A percentile compares a stretch with the other conserved stretches of the same genome.
Conservation (phyloP, 2,797 vertebrate species). For the Gambelia wislizenii region DNA sequence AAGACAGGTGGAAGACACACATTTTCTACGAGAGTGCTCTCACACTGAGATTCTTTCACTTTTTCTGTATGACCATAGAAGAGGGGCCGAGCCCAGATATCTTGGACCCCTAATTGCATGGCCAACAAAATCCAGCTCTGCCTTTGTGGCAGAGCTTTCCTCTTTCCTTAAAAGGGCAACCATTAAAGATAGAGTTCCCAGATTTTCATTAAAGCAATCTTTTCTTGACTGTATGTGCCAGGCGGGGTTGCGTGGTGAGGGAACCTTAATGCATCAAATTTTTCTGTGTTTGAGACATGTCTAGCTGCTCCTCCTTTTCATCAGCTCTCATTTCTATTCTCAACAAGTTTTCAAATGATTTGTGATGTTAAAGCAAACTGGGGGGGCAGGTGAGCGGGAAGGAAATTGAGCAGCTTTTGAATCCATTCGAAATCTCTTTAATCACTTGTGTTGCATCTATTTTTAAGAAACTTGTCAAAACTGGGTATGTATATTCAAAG, state of each 20-base stretch:
- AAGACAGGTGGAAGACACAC: too few species aligned
- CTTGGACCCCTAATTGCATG: not conserved
- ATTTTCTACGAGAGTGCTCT: too few species aligned
- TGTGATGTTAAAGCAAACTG: not conserved
- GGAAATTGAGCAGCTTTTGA: not conserved
- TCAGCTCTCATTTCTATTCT: not conserved
- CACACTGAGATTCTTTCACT: too few species aligned
- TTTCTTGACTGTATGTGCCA: not conserved
- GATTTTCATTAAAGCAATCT: not conserved
- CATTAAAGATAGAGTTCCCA: not conserved
- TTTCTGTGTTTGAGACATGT: not conserved
- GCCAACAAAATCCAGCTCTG: not conserved
- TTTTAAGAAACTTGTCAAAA: slow-evolving; percentile 22
- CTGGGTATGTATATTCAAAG: slow-evolving; percentile 10
- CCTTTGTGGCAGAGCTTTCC: not conserved
- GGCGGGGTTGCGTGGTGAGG: too few species aligned
- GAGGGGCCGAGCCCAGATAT: too few species aligned
- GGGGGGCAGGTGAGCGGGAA: not conserved
- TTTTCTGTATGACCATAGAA: too few species aligned
- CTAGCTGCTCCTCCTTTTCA: not conserved
- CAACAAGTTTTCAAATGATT: slow-evolving; percentile 1
- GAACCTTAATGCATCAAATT: not conserved
- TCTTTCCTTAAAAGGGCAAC: not conserved
- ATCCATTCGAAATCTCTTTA: slow-evolving; percentile 20
- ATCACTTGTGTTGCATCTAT: slow-evolving; percentile 24